Conservation (phyloP, 2,113 vertebrate genomes). For the Muntiacus muntjak region DNA sequence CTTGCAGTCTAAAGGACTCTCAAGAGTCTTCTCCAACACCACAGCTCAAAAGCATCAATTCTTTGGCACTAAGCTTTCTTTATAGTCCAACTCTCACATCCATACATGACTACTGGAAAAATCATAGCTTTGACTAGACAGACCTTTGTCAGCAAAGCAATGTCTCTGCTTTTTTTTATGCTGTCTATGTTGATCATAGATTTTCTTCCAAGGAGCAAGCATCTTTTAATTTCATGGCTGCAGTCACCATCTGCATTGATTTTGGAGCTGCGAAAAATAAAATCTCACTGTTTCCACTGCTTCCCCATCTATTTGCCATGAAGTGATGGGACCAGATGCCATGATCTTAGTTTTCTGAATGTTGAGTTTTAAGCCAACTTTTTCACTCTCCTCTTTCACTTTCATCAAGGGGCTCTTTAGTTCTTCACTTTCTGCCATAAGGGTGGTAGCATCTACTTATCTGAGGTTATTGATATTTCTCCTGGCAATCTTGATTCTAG, state of each 20-base stretch:
- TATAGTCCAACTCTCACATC: not conserved
- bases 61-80: not conserved
- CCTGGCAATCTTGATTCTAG: accelerated
- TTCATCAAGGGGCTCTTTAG: not conserved
- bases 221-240: not conserved
- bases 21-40: not conserved
- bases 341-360: not conserved
- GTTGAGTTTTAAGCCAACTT: not conserved
- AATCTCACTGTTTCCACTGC: not conserved
- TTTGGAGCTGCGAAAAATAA: accelerated
- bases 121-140: not conserved
- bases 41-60: not conserved
- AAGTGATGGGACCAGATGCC: not conserved
- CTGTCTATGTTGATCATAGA: not conserved
- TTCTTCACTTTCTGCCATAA: not conserved
- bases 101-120: not conserved
- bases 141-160: not conserved
- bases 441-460: not conserved
- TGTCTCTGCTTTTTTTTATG: not conserved
- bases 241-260: not conserved
- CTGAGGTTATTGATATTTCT: not conserved
- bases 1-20: not conserved
- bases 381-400: not conserved
- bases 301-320: not conserved
- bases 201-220: not conserved